phyloP scores from a whole-genome alignment of 2,888 invertebrate genomes.

The Amblyjoppa proteus region DNA sequence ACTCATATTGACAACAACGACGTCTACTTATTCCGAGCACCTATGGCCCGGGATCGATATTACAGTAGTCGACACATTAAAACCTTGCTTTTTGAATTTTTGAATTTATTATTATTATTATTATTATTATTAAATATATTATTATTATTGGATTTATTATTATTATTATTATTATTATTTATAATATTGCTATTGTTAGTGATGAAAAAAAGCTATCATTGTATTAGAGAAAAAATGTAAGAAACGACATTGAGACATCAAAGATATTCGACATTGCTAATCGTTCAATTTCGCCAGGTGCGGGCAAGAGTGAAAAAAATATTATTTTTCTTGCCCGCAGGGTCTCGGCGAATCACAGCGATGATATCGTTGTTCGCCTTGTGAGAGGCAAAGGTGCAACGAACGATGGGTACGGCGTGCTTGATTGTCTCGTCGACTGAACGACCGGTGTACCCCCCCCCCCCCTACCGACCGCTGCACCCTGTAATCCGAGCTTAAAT shows the following conservation, averaged over 20 bases:
- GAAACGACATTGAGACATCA: neutral
- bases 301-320: neutral
- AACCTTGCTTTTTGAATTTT: neutral
- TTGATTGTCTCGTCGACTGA: constrained; percentile 27
- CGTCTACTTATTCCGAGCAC: neutral
- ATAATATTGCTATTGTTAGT: neutral
- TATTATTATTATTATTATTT: neutral
- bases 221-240: neutral
- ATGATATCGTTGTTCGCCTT: constrained; percentile 11
- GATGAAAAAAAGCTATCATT: neutral
- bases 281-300: constrained; percentile 1
- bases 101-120: neutral
- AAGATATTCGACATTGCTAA: neutral
- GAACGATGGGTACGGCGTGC: constrained; percentile 25
- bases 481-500: constrained; percentile 42
- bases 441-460: constrained; percentile 4
- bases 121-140: neutral
- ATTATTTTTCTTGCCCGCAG: neutral
- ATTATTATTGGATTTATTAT: too few relatives aligned
- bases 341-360: constrained; percentile 18
- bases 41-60: neutral
- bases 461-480: neutral
- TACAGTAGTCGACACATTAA: neutral
- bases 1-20: neutral
- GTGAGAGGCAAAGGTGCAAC: constrained; percentile 30